These are phyloP conservation scores for Lampris incognitus DNA, from an alignment of 2,113 vertebrate genomes.

Conservation along the genomic window DNA sequence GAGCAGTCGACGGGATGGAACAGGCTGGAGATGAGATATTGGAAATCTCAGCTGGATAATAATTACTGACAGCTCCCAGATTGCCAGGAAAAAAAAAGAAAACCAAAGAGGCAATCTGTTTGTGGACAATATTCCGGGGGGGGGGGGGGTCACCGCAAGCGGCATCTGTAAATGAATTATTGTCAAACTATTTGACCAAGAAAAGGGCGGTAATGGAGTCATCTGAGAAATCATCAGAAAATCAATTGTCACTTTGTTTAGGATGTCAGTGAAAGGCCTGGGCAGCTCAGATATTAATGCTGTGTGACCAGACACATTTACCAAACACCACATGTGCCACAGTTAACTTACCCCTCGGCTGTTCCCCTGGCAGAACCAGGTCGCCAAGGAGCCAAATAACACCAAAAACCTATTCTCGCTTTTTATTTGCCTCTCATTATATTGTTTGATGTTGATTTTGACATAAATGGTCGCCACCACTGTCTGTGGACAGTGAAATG, in stretches of 20 bases:
- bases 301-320: too few species aligned
- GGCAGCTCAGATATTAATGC: too few species aligned
- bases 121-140: not conserved
- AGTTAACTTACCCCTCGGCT: too few species aligned
- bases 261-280: too few species aligned
- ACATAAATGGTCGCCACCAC: not conserved
- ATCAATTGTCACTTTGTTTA: not conserved
- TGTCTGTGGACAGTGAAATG: not conserved
- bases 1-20: constrained; percentile 21
- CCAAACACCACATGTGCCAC: too few species aligned
- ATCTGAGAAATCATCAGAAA: not conserved
- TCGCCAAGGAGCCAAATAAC: not conserved
- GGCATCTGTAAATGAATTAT: not conserved
- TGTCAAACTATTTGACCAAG: not conserved
- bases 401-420: not conserved
- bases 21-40: not conserved
- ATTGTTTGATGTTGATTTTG: not conserved
- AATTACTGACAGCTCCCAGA: not conserved
- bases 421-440: not conserved
- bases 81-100: not conserved
- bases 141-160: not conserved
- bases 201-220: not conserved
- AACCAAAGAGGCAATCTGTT: not conserved
- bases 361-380: too few species aligned
- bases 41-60: not conserved